phyloP scores from a whole-genome alignment of 2,888 invertebrate genomes.

The Ectropis crepuscularia region DNA sequence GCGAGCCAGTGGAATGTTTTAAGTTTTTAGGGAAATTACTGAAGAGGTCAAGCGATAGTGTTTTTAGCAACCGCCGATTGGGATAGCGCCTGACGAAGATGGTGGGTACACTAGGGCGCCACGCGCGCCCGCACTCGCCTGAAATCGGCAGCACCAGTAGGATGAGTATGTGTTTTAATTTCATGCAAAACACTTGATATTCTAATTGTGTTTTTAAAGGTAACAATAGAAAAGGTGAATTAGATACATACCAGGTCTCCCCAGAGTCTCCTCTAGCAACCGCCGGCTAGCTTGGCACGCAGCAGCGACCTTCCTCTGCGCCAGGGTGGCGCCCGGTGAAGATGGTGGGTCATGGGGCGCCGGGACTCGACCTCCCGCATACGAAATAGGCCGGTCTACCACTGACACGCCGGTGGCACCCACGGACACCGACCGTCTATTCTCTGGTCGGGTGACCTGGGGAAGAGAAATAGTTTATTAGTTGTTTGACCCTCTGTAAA shows the following conservation, averaged over 20 bases:
- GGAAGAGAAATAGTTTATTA: constrained; percentile 19
- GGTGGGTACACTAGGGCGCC: too few relatives aligned
- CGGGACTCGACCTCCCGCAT: constrained; percentile 71
- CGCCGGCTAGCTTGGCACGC: constrained; percentile 85
- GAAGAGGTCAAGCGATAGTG: neutral
- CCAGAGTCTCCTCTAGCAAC: constrained; percentile 87
- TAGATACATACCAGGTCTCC: constrained; percentile 77
- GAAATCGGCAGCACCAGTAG: too few relatives aligned
- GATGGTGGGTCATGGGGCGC: constrained; percentile 75
- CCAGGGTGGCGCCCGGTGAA: constrained; percentile 70
- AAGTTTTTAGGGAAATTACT: too few relatives aligned
- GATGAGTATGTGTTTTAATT: too few relatives aligned
- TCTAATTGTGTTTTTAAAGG: too few relatives aligned
- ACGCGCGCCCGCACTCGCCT: too few relatives aligned
- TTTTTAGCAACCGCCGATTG: constrained; percentile 17
- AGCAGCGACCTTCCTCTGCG: constrained; percentile 68
- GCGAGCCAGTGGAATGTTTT: neutral
- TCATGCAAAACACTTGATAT: too few relatives aligned
- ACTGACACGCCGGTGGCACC: constrained; percentile 56
- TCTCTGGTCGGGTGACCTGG: constrained; percentile 71
- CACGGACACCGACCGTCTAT: constrained; percentile 71
- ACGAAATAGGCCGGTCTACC: constrained; percentile 63
- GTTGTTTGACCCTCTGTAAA: neutral
- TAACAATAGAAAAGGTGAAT: too few relatives aligned
- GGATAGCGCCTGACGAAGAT: too few relatives aligned